Base-by-base conservation (phyloP, 1,140 invertebrate species). In the Caerostris extrusa region DNA sequence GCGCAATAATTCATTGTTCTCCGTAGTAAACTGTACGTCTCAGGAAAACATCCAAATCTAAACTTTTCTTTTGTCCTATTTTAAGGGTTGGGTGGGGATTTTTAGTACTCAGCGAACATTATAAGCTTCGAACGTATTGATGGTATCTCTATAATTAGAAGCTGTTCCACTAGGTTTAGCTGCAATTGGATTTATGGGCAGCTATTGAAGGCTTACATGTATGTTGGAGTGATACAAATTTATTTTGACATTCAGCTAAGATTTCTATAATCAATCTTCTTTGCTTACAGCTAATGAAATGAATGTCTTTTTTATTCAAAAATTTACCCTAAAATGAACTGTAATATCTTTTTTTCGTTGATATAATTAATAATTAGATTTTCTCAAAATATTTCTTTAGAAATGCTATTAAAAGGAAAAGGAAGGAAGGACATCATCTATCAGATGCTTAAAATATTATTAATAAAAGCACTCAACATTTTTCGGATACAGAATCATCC, bases 141-240 rank as follows among this genome's bases (percentile, higher is more conserved):
- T 90, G 89, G 17, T 90, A 90, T 90, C 89, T 90, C 50, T 12
- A 7, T 90, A 90, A 81, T 90, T 81, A 60, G 61, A 53, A 19
- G 10, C 5, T 67, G 87, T 89, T 89, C 87, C 87, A 64, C 87
- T 69, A 89, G 64, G 61, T 34, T 89, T 55, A 34, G 64, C 64
- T 55, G 19, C 64, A 89, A 50, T 0, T 10, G 34, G 50, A 89
- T 56, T 19, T 55, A 55, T 85, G 12, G 10, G 55, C 55, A 85
- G 17, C 17, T 85, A 6, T n/a, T 2, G 61, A 67, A 34, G 34
- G 34, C 34, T 34, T 14, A 17, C 34, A 34, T 67, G 12, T 67
- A 5, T 67, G 34, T 67, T 17, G 14, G 12, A 5, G 17, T 67
- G 61, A 67, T 67, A 67, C 14, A 0, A 67, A 67, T 67, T 34